Evolutionary conservation across 1,140 invertebrate species (phyloP), one percentile per base, ranked within the genome.

Genomic region (Macrocentrus cingulum): DNA sequence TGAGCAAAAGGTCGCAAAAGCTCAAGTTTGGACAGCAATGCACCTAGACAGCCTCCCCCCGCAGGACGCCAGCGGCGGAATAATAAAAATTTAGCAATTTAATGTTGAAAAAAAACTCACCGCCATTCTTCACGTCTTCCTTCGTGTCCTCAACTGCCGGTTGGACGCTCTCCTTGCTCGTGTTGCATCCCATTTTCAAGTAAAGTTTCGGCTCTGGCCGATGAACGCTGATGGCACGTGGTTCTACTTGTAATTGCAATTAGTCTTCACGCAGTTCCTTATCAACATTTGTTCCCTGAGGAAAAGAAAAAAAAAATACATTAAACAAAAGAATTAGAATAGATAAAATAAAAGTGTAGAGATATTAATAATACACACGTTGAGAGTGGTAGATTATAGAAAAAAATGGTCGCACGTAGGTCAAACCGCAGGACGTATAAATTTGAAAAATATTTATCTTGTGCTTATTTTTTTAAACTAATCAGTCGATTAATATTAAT

Each of bases 151-250:
- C 76, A 16, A 68, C 74, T 1, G 70, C 76, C 37, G 76, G 72
- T 61, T 78, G 76, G 11, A 78, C 68, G 51, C 68, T 79, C 34
- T 80, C 77, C 62, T 80, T 79, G 63, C 77, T 80, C 22, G 74
- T 78, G 51, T 76, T 80, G 68, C 77, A 80, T 44, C 77, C 77
- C 77, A 80, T 80, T 46, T 50, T 63, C n/a, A n/a, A n/a, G n/a
- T n/a, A n/a, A n/a, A n/a, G n/a, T n/a, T n/a, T n/a, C n/a, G n/a
- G n/a, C n/a, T n/a, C n/a, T n/a, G n/a, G n/a, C n/a, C n/a, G n/a
- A n/a, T n/a, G n/a, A n/a, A 25, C 37, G 23, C n/a, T 32, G 6
- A 15, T 22, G n/a, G 13, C 20, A n/a, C 22, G 8, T 46, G 18
- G 11, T 46, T n/a, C 13, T 46, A 23, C 6, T n/a, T n/a, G n/a